Conservation (phyloP, 2,797 vertebrate genomes). For the Ibycter americanus region DNA sequence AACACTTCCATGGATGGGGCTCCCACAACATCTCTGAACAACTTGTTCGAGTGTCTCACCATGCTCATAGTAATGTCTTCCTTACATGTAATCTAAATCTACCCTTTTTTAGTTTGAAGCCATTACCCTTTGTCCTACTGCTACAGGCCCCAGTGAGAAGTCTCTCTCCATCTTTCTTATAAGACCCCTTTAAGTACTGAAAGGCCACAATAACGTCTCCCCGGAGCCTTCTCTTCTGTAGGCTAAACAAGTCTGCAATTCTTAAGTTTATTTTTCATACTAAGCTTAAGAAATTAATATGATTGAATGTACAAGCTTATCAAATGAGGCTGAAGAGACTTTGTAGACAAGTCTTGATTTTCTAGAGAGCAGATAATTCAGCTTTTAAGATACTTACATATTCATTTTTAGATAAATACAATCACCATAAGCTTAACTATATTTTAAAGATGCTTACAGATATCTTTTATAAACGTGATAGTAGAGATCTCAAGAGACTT, state of each 20-base stretch:
- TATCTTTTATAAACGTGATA: not conserved
- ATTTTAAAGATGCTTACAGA: not conserved
- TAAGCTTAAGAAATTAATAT: not conserved
- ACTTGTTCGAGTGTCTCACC: not conserved
- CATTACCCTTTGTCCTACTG: not conserved
- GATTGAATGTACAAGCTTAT: not conserved
- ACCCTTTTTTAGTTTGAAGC: not conserved
- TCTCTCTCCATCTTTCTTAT: not conserved
- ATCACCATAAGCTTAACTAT: not conserved
- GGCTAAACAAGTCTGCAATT: not conserved
- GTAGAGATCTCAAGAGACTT: not conserved
- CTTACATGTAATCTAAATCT: not conserved
- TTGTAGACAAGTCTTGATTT: not conserved
- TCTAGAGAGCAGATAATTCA: not conserved
- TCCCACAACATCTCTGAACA: not conserved
- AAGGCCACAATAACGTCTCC: not conserved
- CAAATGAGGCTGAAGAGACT: not conserved
- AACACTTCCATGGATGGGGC: not conserved
- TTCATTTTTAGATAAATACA: not conserved
- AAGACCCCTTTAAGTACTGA: not conserved
- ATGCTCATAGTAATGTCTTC: not conserved
- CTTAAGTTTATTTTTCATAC: not conserved
- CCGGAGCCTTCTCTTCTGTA: not conserved
- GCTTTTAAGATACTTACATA: not conserved
- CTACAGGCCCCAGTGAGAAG: not conserved